These are phyloP conservation scores for Lasiommata megera DNA, from an alignment of 2,888 invertebrate species.

Conservation along the genomic window DNA sequence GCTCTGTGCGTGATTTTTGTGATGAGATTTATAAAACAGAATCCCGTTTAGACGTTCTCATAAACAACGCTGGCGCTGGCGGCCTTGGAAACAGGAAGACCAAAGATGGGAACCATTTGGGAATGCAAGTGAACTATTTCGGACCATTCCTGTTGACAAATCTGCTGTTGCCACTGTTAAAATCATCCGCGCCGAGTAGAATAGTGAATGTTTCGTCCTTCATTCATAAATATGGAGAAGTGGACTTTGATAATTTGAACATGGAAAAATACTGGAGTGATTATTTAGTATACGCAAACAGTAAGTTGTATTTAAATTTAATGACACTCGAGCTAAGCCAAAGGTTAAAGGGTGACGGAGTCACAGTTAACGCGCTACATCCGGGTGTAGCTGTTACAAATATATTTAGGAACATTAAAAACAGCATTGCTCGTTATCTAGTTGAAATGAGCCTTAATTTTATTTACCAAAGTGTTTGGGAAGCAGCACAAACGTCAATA, in stretches of 20 bases:
- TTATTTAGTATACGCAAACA: conserved; percentile 69
- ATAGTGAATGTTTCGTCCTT: conserved; percentile 84
- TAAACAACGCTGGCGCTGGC: conserved; percentile 82
- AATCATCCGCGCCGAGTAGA: conserved; percentile 82
- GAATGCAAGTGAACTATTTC: conserved; percentile 87
- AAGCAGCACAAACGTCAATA: conserved; percentile 85
- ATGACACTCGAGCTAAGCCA: conserved; percentile 83
- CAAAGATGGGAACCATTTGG: conserved; percentile 84
- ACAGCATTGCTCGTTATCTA: conserved; percentile 49
- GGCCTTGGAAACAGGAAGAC: conserved; percentile 76
- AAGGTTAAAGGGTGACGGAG: conserved; percentile 80
- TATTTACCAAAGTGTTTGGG: conserved; percentile 81
- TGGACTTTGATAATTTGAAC: conserved; percentile 71
- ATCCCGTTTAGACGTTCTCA: conserved; percentile 76
- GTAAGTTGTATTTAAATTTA: conserved; percentile 84
- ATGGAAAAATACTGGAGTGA: conserved; percentile 78
- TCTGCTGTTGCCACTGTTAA: conserved; percentile 75
- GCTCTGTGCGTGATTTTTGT: conserved; percentile 80
- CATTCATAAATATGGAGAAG: conserved; percentile 74
- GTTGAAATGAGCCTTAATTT: conserved; percentile 51
- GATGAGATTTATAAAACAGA: conserved; percentile 72
- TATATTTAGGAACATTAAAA: conserved; percentile 82
- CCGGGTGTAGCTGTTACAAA: conserved; percentile 87
- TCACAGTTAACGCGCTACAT: conserved; percentile 86
- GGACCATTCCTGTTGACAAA: conserved; percentile 87